phyloP scores from a whole-genome alignment of 2,113 vertebrate species.

The Baryphthengus martii region DNA sequence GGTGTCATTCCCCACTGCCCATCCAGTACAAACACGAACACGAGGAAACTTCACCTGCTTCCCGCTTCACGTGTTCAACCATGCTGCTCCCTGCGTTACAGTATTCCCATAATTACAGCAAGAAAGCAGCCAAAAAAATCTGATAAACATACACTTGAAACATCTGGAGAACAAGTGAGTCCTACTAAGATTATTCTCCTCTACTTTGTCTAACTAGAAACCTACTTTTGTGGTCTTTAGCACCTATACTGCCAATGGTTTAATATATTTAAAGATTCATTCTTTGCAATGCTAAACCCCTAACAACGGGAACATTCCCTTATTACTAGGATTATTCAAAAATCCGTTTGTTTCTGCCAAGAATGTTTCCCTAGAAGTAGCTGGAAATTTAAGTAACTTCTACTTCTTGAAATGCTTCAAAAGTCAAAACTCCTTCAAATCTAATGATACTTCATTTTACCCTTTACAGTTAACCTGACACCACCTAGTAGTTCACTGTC shows the following conservation, averaged over 20 bases:
- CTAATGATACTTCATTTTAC: neutral
- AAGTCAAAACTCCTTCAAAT: neutral
- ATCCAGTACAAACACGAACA: neutral
- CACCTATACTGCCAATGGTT: neutral
- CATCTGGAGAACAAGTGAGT: neutral
- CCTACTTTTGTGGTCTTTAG: neutral
- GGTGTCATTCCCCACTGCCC: neutral
- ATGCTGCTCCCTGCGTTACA: no score
- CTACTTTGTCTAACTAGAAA: neutral
- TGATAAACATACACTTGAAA: neutral
- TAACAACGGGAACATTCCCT: neutral
- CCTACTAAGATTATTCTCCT: neutral
- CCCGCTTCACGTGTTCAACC: no score
- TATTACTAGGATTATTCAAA: neutral
- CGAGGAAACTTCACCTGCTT: no score
- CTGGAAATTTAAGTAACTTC: neutral
- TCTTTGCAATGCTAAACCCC: neutral
- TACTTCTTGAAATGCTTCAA: neutral
- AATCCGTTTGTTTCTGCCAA: no score
- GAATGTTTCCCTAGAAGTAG: neutral
- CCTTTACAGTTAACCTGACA: neutral
- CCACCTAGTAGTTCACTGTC: neutral
- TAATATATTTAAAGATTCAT: neutral
- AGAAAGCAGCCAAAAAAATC: neutral
- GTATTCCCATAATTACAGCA: neutral